Percentiles rank a stretch among this genome's conserved stretches.
Evolutionary conservation across 2,113 vertebrate species (phyloP).

Genomic region (Perccottus glenii): DNA sequence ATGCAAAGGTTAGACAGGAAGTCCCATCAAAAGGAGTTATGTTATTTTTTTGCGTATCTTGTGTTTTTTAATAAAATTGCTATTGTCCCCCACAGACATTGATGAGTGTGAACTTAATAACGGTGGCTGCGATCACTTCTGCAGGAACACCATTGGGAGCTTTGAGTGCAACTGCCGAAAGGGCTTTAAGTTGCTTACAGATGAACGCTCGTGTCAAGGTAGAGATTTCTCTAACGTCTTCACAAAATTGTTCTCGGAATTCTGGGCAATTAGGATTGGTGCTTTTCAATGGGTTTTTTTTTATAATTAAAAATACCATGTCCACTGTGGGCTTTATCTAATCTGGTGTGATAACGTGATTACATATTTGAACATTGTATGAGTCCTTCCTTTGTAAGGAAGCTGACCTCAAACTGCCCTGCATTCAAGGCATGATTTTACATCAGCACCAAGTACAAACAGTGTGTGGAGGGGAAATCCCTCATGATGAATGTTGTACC

Average conservation of each 20-base stretch:
- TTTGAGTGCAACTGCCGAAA: slow-evolving; percentile 97
- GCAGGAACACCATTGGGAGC: slow-evolving; percentile 96
- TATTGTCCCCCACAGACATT: slow-evolving; percentile 82
- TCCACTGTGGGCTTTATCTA: too few species aligned
- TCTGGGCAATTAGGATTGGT: too few species aligned
- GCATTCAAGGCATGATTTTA: neutral
- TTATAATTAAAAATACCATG: too few species aligned
- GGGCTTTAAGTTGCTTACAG: slow-evolving; percentile 96
- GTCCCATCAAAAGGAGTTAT: neutral
- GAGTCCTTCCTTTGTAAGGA: slow-evolving; percentile 1
- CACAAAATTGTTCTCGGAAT: too few species aligned
- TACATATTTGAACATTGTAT: neutral
- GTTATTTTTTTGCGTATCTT: neutral
- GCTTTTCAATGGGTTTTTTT: too few species aligned
- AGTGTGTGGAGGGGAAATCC: slow-evolving; percentile 58
- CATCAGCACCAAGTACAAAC: slow-evolving; percentile 23
- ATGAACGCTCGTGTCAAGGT: slow-evolving; percentile 98
- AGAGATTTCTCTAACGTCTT: slow-evolving; percentile 40
- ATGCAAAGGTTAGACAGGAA: slow-evolving; percentile 87
- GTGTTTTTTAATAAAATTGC: neutral
- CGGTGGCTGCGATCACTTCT: slow-evolving; percentile 95
- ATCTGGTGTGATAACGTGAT: neutral
- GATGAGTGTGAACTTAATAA: slow-evolving; percentile 92
- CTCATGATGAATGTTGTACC: slow-evolving; percentile 46
- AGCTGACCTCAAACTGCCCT: slow-evolving; percentile 1